Evolutionary conservation across 2,888 invertebrate genomes (phyloP).

Genomic region (Trisateles emortualis): DNA sequence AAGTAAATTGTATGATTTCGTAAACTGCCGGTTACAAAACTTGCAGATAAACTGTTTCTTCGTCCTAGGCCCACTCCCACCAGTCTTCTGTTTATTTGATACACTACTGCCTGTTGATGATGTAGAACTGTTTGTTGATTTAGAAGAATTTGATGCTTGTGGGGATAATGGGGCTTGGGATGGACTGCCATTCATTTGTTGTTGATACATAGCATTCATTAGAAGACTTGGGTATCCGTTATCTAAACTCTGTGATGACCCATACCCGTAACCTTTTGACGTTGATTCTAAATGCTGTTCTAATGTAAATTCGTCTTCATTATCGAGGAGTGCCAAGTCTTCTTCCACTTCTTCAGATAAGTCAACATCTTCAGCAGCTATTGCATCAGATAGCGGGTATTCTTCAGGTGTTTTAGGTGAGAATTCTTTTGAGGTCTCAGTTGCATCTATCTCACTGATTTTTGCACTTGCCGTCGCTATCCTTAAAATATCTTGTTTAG

Average conservation of each 20-base stretch:
- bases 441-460: conserved; percentile 78
- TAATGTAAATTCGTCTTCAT: conserved; percentile 90
- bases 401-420: conserved; percentile 83
- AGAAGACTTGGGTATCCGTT: conserved; percentile 90
- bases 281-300: conserved; percentile 84
- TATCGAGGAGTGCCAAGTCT: conserved; percentile 91
- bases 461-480: conserved; percentile 87
- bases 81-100: conserved; percentile 79
- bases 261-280: conserved; percentile 75
- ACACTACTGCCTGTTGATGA: conserved; percentile 77
- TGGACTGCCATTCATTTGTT: conserved; percentile 82
- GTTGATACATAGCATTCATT: conserved; percentile 90
- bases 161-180: conserved; percentile 80
- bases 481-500: conserved; percentile 90
- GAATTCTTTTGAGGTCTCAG: conserved; percentile 73
- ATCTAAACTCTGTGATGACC: conserved; percentile 87
- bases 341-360: conserved; percentile 91
- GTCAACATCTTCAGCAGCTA: conserved; percentile 88
- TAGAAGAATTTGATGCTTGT: conserved; percentile 78
- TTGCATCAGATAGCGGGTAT: conserved; percentile 81
- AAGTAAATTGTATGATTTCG: conserved; percentile 98
- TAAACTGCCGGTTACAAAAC: conserved; percentile 98
- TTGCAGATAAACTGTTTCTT: conserved; percentile 99
- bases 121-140: conserved; percentile 80
- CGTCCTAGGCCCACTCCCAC: conserved; percentile 91